Evolutionary conservation across 2,113 vertebrate genomes (phyloP).

Genomic region (Colistium nudipinnis): DNA sequence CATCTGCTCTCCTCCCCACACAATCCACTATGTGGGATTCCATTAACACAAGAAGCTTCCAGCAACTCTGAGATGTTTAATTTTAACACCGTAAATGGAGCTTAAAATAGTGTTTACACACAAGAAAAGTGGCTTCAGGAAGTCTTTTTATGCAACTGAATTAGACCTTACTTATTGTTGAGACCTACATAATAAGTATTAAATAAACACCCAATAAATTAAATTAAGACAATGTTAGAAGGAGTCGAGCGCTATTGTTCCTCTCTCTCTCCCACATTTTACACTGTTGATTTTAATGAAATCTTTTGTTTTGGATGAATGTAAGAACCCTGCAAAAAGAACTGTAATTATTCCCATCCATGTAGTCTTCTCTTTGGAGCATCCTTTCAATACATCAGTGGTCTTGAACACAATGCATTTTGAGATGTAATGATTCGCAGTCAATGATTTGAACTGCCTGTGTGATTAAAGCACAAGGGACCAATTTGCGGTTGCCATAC

Average conservation of each 20-base stretch:
- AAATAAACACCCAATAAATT: slow-evolving; percentile 95
- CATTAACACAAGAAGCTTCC: slow-evolving; percentile 96
- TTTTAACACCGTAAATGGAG: slow-evolving; percentile 94
- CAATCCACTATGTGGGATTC: slow-evolving; percentile 88
- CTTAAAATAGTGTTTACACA: slow-evolving; percentile 89
- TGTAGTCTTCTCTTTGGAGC: slow-evolving; percentile 54
- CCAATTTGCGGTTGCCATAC: slow-evolving; percentile 72
- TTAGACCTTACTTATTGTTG: slow-evolving; percentile 87
- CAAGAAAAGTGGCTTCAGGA: slow-evolving; percentile 93
- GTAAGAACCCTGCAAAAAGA: slow-evolving; percentile 46
- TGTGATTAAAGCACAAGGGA: slow-evolving; percentile 76
- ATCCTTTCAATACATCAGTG: slow-evolving; percentile 65
- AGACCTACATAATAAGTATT: slow-evolving; percentile 89
- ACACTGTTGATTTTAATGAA: slow-evolving; percentile 63
- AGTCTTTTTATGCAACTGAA: slow-evolving; percentile 91
- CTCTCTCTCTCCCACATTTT: slow-evolving; percentile 42
- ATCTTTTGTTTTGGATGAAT: slow-evolving; percentile 74
- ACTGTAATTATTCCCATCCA: slow-evolving; percentile 60
- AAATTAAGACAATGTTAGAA: slow-evolving; percentile 89
- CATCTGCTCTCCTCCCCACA: slow-evolving; percentile 90
- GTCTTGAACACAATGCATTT: slow-evolving; percentile 59
- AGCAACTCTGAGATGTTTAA: slow-evolving; percentile 94
- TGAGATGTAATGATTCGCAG: slow-evolving; percentile 76
- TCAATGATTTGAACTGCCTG: slow-evolving; percentile 75
- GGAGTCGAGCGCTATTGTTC: slow-evolving; percentile 48